Evolutionary conservation across 2,113 vertebrate species (phyloP).

Genomic region (Neogale vison): DNA sequence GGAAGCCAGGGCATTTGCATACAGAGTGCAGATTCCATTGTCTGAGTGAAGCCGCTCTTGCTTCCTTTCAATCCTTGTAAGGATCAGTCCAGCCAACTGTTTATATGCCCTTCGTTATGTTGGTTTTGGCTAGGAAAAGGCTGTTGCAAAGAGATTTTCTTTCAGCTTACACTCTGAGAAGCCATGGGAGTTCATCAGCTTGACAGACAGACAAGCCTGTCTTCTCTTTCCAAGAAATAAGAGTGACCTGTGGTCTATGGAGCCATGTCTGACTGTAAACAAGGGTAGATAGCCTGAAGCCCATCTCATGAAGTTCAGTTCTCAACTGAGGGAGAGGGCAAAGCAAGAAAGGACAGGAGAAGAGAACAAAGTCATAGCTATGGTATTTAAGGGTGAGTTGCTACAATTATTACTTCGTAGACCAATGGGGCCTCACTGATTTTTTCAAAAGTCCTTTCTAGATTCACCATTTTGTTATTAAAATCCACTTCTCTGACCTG

Average conservation of each 20-base stretch:
- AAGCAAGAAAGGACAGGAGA: not conserved
- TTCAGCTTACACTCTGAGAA: slow-evolving; percentile 64
- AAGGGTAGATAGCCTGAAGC: not conserved
- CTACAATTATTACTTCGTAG: not conserved
- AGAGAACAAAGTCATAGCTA: not conserved
- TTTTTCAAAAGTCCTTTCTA: not conserved
- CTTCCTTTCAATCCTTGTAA: slow-evolving; percentile 75
- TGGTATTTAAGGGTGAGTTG: not conserved
- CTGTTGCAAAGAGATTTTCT: slow-evolving; percentile 75
- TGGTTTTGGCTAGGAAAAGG: slow-evolving; percentile 80
- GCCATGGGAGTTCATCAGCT: slow-evolving; percentile 67
- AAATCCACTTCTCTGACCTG: not conserved
- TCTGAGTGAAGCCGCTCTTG: slow-evolving; percentile 73
- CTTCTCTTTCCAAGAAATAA: slow-evolving; percentile 79
- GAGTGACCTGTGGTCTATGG: slow-evolving; percentile 13
- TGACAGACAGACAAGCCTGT: slow-evolving; percentile 53
- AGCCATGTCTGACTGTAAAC: not conserved
- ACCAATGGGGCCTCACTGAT: not conserved
- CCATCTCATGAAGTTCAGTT: accelerated
- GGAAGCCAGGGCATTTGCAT: slow-evolving; percentile 79
- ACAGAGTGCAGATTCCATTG: slow-evolving; percentile 79
- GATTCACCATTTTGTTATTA: not conserved
- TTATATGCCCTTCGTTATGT: slow-evolving; percentile 82
- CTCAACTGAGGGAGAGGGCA: not conserved
- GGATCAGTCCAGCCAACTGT: slow-evolving; percentile 78